phyloP scores from a whole-genome alignment of 2,113 vertebrate genomes.

The Hassar affinis region DNA sequence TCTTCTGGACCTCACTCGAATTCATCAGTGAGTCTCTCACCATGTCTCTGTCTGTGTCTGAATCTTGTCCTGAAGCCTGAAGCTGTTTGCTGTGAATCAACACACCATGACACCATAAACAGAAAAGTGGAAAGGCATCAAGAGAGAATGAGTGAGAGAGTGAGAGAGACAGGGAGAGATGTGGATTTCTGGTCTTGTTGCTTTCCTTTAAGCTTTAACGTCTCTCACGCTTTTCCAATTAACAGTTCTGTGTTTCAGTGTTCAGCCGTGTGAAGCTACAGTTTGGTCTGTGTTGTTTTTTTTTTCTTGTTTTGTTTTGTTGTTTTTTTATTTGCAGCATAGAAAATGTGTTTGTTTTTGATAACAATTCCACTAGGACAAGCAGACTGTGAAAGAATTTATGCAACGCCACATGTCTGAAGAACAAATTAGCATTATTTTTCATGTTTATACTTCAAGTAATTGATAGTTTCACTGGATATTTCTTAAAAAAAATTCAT shows the following conservation, averaged over 20 bases:
- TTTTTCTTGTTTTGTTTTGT: not conserved
- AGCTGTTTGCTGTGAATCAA: slow-evolving; percentile 64
- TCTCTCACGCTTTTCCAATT: slow-evolving; percentile 41
- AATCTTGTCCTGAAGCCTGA: slow-evolving; percentile 56
- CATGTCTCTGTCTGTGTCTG: slow-evolving; percentile 19
- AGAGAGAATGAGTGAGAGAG: slow-evolving; percentile 2
- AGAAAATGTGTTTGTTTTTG: slow-evolving; percentile 36
- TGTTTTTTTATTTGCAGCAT: slow-evolving; percentile 31
- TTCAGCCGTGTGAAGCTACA: slow-evolving; percentile 27
- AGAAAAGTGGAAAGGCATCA: slow-evolving; percentile 5
- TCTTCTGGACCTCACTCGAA: slow-evolving; percentile 54
- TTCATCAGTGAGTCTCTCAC: slow-evolving; percentile 50
- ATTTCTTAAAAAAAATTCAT: slow-evolving; percentile 31
- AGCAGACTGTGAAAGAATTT: not conserved
- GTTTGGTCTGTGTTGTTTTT: slow-evolving; percentile 12
- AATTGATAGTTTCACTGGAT: slow-evolving; percentile 38
- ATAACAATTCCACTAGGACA: slow-evolving; percentile 21
- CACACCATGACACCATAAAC: slow-evolving; percentile 50
- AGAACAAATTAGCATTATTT: slow-evolving; percentile 29
- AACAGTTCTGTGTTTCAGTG: slow-evolving; percentile 33
- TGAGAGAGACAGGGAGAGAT: slow-evolving; percentile 8
- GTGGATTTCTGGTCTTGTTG: slow-evolving; percentile 8
- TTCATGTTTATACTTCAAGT: slow-evolving; percentile 22
- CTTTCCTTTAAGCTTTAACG: slow-evolving; percentile 39
- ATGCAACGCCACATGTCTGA: not conserved